These are phyloP conservation scores for Neoscelio sp. DNA, from an alignment of 2,888 invertebrate species.

Conservation along the genomic window DNA sequence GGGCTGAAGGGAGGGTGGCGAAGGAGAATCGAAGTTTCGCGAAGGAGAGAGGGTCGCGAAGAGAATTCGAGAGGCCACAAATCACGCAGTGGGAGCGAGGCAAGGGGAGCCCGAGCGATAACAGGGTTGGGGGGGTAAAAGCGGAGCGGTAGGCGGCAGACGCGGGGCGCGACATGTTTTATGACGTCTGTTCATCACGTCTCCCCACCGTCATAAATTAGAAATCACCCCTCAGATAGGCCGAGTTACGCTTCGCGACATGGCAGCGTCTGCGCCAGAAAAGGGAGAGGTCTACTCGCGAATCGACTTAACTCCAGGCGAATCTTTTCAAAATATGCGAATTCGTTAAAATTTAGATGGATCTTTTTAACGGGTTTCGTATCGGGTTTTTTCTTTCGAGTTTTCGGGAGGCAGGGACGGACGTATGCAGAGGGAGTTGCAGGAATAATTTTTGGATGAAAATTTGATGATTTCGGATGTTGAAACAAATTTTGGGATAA, in stretches of 20 bases:
- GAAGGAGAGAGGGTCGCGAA: conserved; percentile 72
- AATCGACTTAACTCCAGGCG: conserved; percentile 59
- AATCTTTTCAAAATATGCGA: conserved; percentile 49
- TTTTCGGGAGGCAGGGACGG: too few relatives aligned
- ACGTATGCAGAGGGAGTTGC: too few relatives aligned
- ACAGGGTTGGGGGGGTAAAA: conserved; percentile 65
- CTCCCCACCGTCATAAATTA: conserved; percentile 83
- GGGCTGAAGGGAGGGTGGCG: conserved; percentile 6
- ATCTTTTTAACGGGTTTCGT: too few relatives aligned
- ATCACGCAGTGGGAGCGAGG: conserved; percentile 73
- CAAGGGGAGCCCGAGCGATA: conserved; percentile 73
- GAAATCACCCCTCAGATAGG: conserved; percentile 82
- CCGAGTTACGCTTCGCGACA: conserved; percentile 67
- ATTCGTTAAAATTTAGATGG: too few relatives aligned
- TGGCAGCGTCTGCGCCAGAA: conserved; percentile 60
- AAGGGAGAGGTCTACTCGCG: conserved; percentile 26
- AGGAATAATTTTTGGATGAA: too few relatives aligned
- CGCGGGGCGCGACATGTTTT: conserved; percentile 83
- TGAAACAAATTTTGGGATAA: too few relatives aligned
- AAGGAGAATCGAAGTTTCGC: conserved; percentile 60
- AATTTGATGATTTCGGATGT: too few relatives aligned
- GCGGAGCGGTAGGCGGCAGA: conserved; percentile 78
- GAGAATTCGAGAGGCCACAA: conserved; percentile 80
- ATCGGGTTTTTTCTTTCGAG: too few relatives aligned
- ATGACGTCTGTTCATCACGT: conserved; percentile 84